Evolutionary conservation across 1,140 invertebrate genomes (phyloP), one percentile per base, ranked within the genome.

Genomic region (Heliothis virescens): DNA sequence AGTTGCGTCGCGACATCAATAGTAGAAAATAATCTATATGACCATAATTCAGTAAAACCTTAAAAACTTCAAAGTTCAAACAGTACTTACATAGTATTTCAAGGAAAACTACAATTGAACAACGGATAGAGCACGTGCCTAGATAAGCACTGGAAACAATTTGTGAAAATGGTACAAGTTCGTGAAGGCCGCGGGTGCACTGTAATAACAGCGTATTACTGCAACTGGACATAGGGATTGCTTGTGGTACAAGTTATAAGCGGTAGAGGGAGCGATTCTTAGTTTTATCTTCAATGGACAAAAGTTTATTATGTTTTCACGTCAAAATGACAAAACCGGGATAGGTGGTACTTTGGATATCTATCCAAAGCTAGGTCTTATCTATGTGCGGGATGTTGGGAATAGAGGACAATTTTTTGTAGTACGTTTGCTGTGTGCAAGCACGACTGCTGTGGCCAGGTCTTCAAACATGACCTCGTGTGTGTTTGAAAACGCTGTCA

Each of bases 131-230:
- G 91, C 92, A 91, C 90, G 91, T 91, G 92, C 87, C 86, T 71
- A 82, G 81, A 86, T 85, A 86, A 87, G 87, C 89, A 84, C 83
- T 83, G 80, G 79, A 85, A 89, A 89, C 79, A 83, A 90, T 92
- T 93, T 91, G 74, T 82, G 82, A 79, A 87, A 90, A 86, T 85
- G 81, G 83, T 62, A 81, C 84, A 79, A 86, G 89, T 83, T 94
- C 92, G 91, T 94, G 92, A 91, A 94, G 91, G 91, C 92, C 92
- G 92, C 87, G 81, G 92, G 90, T 92, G 86, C 86, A 87, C 85
- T 81, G 84, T 92, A 93, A 93, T 93, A 90, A 90, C 81, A 86
- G 79, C 67, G 83, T 82, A 90, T 93, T 92, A 92, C 83, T 82
- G 84, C 89, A 90, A 89, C 90, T 86, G 90, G 86, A 90, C 87